Evolutionary conservation across 2,113 vertebrate species (phyloP), one percentile per base, ranked within the genome.

Genomic region (Capreolus pygargus): DNA sequence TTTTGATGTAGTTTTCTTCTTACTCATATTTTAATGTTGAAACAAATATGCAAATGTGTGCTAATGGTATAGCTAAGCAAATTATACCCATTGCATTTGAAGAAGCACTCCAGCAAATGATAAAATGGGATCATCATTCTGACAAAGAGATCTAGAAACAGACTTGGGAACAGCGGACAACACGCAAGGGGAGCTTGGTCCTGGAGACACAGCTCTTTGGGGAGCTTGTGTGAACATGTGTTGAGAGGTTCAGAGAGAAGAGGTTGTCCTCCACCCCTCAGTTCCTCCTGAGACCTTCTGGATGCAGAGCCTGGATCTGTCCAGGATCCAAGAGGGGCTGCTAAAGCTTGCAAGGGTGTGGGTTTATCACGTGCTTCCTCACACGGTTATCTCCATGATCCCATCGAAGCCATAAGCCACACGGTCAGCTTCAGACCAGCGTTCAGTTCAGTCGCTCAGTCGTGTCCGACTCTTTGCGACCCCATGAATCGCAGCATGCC

Each of bases 21-120:
- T 74, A 79, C 78, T 95, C 45, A n/a, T 54, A 86, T 92, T 94
- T 98, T 96, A 95, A 91, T 96, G 86, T 60, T 50, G 76, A 96
- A 91, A 97, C 45, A 15, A 52, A 88, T 91, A 96, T 91, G 94
- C 88, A 97, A 97, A 97, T 61, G 1, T 86, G 89, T 93, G 96
- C 58, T 87, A 81, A 97, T 84, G 4, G 27, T 2, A 61, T 5
- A 64, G 60, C 67, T 30, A 91, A 60, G 45, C 55, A 82, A 94
- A 97, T 86, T 78, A 96, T 78, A 96, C 6, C 76, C 81, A 27
- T 2, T 47, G 81, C 95, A 27, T 86, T 93, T 79, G 82, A 82
- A 70, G 94, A 93, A 96, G n/a, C 67, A 82, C 74, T 90, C 19
- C 27, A 43, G 90, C 86, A 70, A 25, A 94, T 89, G 85, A 94